phyloP scores from a whole-genome alignment of 1,140 invertebrate genomes.

The Colletes latitarsis region DNA sequence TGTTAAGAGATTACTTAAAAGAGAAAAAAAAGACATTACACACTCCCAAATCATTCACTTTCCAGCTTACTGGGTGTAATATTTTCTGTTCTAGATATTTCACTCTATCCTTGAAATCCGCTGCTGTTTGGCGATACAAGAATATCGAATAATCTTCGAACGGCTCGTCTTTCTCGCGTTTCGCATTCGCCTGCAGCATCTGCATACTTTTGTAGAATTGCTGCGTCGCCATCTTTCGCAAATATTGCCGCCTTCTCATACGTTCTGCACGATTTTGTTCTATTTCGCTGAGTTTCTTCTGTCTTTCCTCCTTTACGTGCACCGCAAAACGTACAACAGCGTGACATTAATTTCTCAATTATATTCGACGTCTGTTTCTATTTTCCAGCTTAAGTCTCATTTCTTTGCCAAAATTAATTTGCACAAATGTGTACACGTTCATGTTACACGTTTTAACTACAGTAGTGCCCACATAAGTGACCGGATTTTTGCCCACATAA shows the following conservation, averaged over 20 bases:
- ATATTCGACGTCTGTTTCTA: neutral
- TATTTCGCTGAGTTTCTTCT: constrained; percentile 86
- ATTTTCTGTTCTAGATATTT: constrained; percentile 89
- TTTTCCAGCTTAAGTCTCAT: neutral
- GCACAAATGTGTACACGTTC: neutral
- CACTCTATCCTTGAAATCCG: constrained; percentile 88
- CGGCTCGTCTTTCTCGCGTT: constrained; percentile 82
- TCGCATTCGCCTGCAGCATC: constrained; percentile 87
- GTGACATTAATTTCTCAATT: constrained; percentile 26
- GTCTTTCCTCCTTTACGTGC: constrained; percentile 84
- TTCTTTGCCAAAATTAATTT: neutral
- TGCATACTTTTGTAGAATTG: constrained; percentile 90
- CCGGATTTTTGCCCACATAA: no score
- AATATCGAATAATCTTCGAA: constrained; percentile 90
- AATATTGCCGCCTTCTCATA: constrained; percentile 84
- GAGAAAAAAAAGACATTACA: constrained; percentile 2
- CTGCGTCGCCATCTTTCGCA: constrained; percentile 86
- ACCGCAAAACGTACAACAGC: constrained; percentile 58
- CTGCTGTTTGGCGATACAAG: constrained; percentile 87
- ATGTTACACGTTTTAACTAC: constrained; percentile 22
- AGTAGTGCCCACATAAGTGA: no score
- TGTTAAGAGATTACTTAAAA: constrained; percentile 19
- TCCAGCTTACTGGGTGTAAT: constrained; percentile 86
- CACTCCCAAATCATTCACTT: constrained; percentile 37
- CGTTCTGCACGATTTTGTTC: constrained; percentile 85